Evolutionary conservation across 2,113 vertebrate species (phyloP), one percentile per base, ranked within the genome.

Genomic region (Campylorhamphus procurvoides): DNA sequence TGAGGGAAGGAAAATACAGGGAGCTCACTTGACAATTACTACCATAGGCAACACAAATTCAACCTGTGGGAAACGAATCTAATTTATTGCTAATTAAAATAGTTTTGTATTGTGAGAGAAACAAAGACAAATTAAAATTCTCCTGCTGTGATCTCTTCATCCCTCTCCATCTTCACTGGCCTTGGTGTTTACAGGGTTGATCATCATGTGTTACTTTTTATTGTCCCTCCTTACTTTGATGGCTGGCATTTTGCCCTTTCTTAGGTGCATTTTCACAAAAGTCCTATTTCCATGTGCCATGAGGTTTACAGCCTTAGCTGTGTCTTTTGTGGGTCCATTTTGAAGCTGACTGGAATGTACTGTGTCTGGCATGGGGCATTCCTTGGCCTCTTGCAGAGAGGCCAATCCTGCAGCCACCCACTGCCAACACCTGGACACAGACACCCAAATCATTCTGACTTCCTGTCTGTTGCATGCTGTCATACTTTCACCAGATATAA

Each of bases 291-390:
- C 9, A 13, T 8, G 14, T 74, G 8, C 40, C 31, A 5, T 12
- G 28, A 63, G 24, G 40, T 23, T 55, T 18, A 33, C 9, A 10
- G 40, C 17, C 22, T 77, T 64, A 40, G 16, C 13, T 52, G 9
- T 56, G 37, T 55, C 58, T 52, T 63, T 31, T 29, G 22, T 15
- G 25, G 10, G 18, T 23, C 62, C 12, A 6, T 22, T 17, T 2
- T 67, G 39, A 11, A 59, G 18, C 19, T 12, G 14, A 9, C 18
- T 52, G 27, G 27, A 77, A 81, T 0, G 5, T 2, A 4, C 20
- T 42, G 40, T 42, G 25, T 14, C 14, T 1, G 2, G 15, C 50
- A 53, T 0, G 6, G 28, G 15, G 7, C 23, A 66, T 13, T 2
- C 23, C 12, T 20, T 40, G 8, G 18, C 23, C 16, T 53, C 7